A percentile compares a stretch with the other conserved stretches of the same genome.
Evolutionary conservation across 2,888 invertebrate genomes (phyloP).

Genomic region (Tinea semifulvella): DNA sequence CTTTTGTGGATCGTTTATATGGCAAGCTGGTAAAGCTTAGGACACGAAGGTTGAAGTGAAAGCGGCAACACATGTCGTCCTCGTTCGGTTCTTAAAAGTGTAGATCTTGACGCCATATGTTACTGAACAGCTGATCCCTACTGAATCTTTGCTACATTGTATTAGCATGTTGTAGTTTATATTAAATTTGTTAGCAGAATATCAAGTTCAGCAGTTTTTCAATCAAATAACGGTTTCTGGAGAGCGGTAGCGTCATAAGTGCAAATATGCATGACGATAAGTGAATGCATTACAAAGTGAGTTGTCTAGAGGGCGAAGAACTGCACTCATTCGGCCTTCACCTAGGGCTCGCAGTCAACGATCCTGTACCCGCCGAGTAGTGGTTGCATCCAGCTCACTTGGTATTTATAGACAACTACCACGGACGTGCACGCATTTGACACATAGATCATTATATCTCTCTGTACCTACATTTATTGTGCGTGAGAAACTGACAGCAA

Average conservation of each 20-base stretch:
- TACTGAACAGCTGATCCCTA: constrained; percentile 46
- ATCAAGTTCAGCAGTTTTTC: constrained; percentile 21
- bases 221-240: constrained; percentile 25
- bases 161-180: background rate
- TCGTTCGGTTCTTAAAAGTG: constrained; percentile 55
- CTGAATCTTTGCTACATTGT: background rate
- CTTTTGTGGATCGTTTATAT: constrained; percentile 7
- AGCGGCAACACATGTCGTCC: constrained; percentile 61
- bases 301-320: constrained; percentile 37
- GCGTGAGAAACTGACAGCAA: constrained; percentile 3
- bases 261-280: constrained; percentile 21
- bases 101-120: constrained; percentile 59
- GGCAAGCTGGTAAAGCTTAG: background rate
- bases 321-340: constrained; percentile 50
- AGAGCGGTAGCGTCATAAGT: constrained; percentile 9
- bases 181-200: constrained; percentile 2
- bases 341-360: constrained; percentile 49
- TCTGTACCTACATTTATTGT: too few species aligned
- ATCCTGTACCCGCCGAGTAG: constrained; percentile 27
- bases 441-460: background rate
- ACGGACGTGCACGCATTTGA: background rate
- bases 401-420: constrained; percentile 44
- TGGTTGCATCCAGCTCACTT: constrained; percentile 28
- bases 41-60: constrained; percentile 37
- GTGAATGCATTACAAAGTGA: constrained; percentile 9